Percentiles rank a stretch among this genome's conserved stretches.
These are phyloP conservation scores for Heliothis peltigera DNA, from an alignment of 2,888 invertebrate genomes.

Conservation along the genomic window DNA sequence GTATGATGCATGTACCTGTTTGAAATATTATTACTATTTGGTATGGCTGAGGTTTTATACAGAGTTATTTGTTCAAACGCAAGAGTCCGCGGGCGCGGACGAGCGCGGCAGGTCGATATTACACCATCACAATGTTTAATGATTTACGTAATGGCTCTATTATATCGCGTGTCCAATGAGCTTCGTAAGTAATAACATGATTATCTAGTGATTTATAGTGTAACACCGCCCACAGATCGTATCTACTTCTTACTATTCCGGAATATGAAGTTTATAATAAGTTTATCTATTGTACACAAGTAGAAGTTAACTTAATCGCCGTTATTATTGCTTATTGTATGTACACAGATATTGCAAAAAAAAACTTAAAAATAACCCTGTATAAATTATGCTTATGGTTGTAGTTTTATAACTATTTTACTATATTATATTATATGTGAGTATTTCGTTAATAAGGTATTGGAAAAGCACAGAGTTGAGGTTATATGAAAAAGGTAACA, in stretches of 20 bases:
- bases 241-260: conserved; percentile 41
- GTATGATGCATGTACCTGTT: conserved; percentile 59
- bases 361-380: conserved; percentile 87
- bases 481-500: conserved; percentile 83
- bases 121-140: conserved; percentile 45
- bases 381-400: conserved; percentile 89
- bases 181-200: conserved; percentile 44
- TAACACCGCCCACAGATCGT: conserved; percentile 51
- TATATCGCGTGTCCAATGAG: conserved; percentile 50
- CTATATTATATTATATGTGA: conserved; percentile 82
- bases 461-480: conserved; percentile 85
- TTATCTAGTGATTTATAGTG: conserved; percentile 44
- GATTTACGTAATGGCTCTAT: conserved; percentile 52
- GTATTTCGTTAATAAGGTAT: conserved; percentile 84
- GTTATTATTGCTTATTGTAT: conserved; percentile 61
- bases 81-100: conserved; percentile 40
- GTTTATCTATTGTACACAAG: conserved; percentile 47
- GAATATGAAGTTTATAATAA: conserved; percentile 46
- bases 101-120: conserved; percentile 41
- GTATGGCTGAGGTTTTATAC: conserved; percentile 88
- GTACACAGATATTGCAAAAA: conserved; percentile 68
- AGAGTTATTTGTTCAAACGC: conserved; percentile 81
- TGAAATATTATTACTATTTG: conserved; percentile 76
- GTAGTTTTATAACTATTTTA: conserved; percentile 82
- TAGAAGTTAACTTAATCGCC: conserved; percentile 52